phyloP scores from a whole-genome alignment of 1,140 invertebrate species.

The Popillia japonica region DNA sequence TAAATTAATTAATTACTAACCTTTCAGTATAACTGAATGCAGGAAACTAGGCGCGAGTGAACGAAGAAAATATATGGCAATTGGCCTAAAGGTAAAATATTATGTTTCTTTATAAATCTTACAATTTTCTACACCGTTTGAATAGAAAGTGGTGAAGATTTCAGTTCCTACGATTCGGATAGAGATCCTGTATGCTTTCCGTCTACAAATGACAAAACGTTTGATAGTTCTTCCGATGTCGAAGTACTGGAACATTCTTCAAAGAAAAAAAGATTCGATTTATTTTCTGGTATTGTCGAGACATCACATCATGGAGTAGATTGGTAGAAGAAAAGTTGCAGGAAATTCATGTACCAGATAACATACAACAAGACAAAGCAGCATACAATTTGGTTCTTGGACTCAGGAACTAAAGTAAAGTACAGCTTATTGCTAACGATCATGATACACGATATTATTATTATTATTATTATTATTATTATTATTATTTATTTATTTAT shows the following conservation, averaged over 20 bases:
- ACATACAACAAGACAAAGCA: too few relatives aligned
- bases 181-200: slow-evolving; percentile 18
- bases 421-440: too few relatives aligned
- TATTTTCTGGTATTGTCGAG: not conserved
- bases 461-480: too few relatives aligned
- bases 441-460: too few relatives aligned
- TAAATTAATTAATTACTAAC: too few relatives aligned
- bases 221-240: slow-evolving; percentile 1
- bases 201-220: not conserved
- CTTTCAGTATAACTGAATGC: not conserved
- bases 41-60: not conserved
- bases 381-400: too few relatives aligned
- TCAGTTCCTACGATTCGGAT: slow-evolving; percentile 11
- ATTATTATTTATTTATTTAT: too few relatives aligned
- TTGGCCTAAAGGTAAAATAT: not conserved
- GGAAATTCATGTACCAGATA: not conserved
- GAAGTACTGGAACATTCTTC: not conserved
- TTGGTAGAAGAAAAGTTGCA: not conserved
- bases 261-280: slow-evolving; percentile 1
- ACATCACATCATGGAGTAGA: not conserved
- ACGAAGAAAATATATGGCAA: not conserved
- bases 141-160: slow-evolving; percentile 15
- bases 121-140: not conserved
- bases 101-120: not conserved
- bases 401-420: too few relatives aligned